phyloP scores from a whole-genome alignment of 1,140 invertebrate species.

The Zaprionus vittiger region DNA sequence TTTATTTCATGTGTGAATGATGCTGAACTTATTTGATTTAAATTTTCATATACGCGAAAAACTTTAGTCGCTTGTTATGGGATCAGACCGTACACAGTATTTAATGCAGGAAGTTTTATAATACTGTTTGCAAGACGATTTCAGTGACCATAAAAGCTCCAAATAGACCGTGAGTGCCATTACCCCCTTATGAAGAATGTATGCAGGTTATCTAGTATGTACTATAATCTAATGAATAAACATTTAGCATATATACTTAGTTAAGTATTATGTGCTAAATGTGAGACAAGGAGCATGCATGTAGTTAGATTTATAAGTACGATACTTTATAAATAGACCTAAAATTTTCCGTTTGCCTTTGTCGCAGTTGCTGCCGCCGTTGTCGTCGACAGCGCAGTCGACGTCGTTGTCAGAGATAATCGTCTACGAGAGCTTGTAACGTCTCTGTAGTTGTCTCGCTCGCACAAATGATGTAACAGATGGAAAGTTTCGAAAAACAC shows the following conservation, averaged over 20 bases:
- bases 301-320: constrained; percentile 43
- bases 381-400: constrained; percentile 44
- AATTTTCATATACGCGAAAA: background rate
- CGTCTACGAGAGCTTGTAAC: constrained; percentile 52
- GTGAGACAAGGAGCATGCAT: constrained; percentile 39
- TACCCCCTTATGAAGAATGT: constrained; percentile 1
- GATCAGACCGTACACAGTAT: background rate
- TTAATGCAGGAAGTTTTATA: constrained; percentile 8
- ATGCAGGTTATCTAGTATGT: constrained; percentile 11
- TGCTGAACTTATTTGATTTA: background rate
- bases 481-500: constrained; percentile 52
- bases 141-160: background rate
- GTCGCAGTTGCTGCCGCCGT: constrained; percentile 41
- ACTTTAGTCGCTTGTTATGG: background rate
- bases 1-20: background rate
- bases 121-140: background rate
- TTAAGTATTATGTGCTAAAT: constrained; percentile 33
- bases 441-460: constrained; percentile 28
- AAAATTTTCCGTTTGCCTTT: constrained; percentile 76
- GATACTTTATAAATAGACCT: constrained; percentile 64
- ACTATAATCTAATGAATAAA: constrained; percentile 22
- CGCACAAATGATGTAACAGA: constrained; percentile 58
- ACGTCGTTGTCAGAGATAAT: constrained; percentile 64
- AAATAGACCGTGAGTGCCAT: background rate
- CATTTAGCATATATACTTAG: constrained; percentile 43